Percentiles rank a stretch among this genome's conserved stretches.
Evolutionary conservation across 2,113 vertebrate genomes (phyloP).

Genomic region (Sorex araneus): DNA sequence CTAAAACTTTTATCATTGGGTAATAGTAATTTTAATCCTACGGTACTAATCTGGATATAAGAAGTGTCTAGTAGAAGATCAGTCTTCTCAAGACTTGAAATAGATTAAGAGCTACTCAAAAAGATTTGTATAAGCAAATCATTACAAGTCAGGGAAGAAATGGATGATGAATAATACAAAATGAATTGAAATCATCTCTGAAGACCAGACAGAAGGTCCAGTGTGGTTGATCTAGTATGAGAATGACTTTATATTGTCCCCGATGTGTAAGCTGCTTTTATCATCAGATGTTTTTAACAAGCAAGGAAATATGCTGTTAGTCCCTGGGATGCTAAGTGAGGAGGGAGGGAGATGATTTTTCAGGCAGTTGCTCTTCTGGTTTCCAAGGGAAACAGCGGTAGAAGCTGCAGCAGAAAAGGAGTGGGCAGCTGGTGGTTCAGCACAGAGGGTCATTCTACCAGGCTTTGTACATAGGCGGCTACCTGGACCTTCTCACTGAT

Average conservation of each 20-base stretch:
- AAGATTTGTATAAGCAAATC: constrained; percentile 34
- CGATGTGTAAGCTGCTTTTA: background rate
- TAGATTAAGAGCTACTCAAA: constrained; percentile 5
- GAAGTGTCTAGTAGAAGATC: background rate
- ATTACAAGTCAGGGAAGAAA: constrained; percentile 47
- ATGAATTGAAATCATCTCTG: constrained; percentile 1
- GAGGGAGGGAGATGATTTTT: constrained; percentile 70
- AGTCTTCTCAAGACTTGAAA: constrained; percentile 19
- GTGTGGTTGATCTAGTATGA: background rate
- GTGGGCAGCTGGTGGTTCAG: constrained; percentile 61
- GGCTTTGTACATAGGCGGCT: background rate
- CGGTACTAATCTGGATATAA: background rate
- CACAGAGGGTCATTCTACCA: constrained; percentile 57
- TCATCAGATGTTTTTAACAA: constrained; percentile 56
- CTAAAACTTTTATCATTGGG: background rate
- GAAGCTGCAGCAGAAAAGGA: constrained; percentile 60
- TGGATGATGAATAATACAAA: background rate
- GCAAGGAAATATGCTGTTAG: constrained; percentile 44
- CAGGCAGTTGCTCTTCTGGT: constrained; percentile 69
- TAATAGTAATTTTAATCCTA: constrained; percentile 39
- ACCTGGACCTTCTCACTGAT: background rate
- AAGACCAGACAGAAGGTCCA: background rate
- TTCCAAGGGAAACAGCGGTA: constrained; percentile 83
- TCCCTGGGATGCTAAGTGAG: constrained; percentile 56
- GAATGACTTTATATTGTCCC: background rate